A percentile compares a stretch with the other conserved stretches of the same genome.
These are phyloP conservation scores for Oxystoma pomonae DNA, from an alignment of 2,888 invertebrate genomes.

Conservation along the genomic window DNA sequence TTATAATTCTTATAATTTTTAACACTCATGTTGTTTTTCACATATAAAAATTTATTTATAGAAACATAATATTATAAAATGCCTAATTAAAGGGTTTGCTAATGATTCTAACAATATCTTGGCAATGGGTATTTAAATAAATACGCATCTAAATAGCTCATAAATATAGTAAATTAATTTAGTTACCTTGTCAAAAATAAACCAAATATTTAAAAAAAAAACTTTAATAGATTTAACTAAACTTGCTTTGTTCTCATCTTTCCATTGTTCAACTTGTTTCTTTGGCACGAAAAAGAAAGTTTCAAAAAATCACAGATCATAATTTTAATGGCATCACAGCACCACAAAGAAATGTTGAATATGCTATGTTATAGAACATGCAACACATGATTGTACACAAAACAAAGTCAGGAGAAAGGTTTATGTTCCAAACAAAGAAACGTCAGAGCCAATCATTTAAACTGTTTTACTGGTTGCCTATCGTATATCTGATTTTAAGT, in stretches of 20 bases:
- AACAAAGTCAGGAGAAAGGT: not conserved
- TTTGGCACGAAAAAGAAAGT: not conserved
- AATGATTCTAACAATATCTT: no score
- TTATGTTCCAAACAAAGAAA: not conserved
- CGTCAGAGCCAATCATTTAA: not conserved
- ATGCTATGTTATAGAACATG: not conserved
- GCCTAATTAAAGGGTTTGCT: no score
- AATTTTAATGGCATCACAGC: no score
- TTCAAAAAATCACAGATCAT: not conserved
- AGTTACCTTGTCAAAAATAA: not conserved
- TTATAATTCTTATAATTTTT: no score
- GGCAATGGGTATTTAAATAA: not conserved
- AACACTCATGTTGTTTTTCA: no score
- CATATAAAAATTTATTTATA: no score
- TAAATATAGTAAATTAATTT: not conserved
- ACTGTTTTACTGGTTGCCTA: not conserved
- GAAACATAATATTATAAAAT: no score
- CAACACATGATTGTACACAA: not conserved
- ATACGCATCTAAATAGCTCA: not conserved
- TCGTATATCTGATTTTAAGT: no score
- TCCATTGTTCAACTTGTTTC: not conserved
- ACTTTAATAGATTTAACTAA: not conserved
- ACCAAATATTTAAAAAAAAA: no score
- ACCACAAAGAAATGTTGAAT: not conserved
- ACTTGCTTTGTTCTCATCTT: not conserved